A percentile compares a stretch with the other conserved stretches of the same genome.
These are phyloP conservation scores for Acleris holmiana DNA, from an alignment of 2,888 invertebrate genomes.

Conservation along the genomic window DNA sequence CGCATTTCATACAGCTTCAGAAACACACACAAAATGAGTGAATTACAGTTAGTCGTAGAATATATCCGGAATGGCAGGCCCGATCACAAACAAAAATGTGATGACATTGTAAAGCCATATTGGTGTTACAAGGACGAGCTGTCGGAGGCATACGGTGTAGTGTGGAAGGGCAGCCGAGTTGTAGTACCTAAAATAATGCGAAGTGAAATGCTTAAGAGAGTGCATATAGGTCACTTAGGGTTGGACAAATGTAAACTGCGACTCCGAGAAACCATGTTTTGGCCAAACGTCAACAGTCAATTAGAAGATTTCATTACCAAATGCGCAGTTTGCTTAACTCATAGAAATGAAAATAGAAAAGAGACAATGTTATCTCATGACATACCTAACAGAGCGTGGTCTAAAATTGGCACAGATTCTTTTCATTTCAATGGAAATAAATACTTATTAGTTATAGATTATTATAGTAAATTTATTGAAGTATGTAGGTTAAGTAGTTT, in stretches of 20 bases:
- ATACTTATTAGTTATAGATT: constrained; percentile 27
- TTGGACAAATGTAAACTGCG: constrained; percentile 15
- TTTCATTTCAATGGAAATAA: constrained; percentile 2
- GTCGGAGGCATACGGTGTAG: constrained; percentile 14
- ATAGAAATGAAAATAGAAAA: too few species aligned
- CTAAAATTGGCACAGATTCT: constrained; percentile 7
- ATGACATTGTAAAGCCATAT: constrained; percentile 2
- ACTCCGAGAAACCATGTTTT: constrained; percentile 6
- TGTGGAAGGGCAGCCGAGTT: constrained; percentile 19
- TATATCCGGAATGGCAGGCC: constrained; percentile 24
- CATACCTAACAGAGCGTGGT: constrained; percentile 10
- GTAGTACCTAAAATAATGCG: constrained; percentile 7
- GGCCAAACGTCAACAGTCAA: constrained; percentile 15
- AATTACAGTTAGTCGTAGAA: constrained; percentile 13
- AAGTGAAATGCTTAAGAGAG: neutral
- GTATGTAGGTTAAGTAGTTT: constrained; percentile 9
- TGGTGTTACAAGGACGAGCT: constrained; percentile 16
- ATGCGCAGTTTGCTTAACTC: constrained; percentile 8
- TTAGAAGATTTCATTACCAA: constrained; percentile 12
- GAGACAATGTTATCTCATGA: constrained; percentile 20
- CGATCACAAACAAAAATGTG: neutral
- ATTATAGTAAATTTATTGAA: constrained; percentile 33
- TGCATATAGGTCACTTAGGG: constrained; percentile 14
- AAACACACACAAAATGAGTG: constrained; percentile 17
- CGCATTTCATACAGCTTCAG: constrained; percentile 17